Evolutionary conservation across 2,888 invertebrate genomes (phyloP).

Genomic region (Alsophila aescularia): DNA sequence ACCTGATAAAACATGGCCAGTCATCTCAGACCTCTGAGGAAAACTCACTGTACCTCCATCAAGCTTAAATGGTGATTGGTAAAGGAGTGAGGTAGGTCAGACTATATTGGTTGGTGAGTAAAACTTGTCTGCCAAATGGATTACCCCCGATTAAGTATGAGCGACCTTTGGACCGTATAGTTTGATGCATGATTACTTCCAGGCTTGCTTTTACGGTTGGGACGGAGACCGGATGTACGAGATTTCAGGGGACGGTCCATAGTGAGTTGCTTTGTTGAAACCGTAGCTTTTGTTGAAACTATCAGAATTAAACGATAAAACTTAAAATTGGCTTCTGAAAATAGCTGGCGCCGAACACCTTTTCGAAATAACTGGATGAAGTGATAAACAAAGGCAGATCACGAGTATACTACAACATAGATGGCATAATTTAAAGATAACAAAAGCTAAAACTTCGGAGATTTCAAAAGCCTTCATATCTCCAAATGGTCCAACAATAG

Average conservation of each 20-base stretch:
- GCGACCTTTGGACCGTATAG: constrained; percentile 71
- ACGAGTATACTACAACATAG: too few relatives aligned
- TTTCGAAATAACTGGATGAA: too few relatives aligned
- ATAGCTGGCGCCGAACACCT: not conserved
- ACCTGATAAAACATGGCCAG: constrained; percentile 75
- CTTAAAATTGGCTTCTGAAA: not conserved
- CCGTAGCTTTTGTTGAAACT: not conserved
- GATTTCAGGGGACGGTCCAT: constrained; percentile 2
- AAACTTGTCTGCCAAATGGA: constrained; percentile 78
- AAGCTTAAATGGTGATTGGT: constrained; percentile 16
- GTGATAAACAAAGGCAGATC: too few relatives aligned
- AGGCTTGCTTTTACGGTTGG: constrained; percentile 48
- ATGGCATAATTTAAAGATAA: too few relatives aligned
- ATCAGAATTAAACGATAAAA: not conserved
- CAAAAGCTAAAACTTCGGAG: too few relatives aligned
- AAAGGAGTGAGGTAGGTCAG: constrained; percentile 50
- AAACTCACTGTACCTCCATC: constrained; percentile 45
- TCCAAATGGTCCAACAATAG: not conserved
- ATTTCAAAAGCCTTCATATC: not conserved
- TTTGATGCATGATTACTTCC: constrained; percentile 71
- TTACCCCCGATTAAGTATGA: constrained; percentile 77
- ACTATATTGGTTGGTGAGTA: constrained; percentile 57
- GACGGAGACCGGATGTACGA: constrained; percentile 17
- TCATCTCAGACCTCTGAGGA: constrained; percentile 55
- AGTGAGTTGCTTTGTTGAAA: not conserved